phyloP scores from a whole-genome alignment of 2,797 vertebrate species.

The Somateria mollissima region DNA sequence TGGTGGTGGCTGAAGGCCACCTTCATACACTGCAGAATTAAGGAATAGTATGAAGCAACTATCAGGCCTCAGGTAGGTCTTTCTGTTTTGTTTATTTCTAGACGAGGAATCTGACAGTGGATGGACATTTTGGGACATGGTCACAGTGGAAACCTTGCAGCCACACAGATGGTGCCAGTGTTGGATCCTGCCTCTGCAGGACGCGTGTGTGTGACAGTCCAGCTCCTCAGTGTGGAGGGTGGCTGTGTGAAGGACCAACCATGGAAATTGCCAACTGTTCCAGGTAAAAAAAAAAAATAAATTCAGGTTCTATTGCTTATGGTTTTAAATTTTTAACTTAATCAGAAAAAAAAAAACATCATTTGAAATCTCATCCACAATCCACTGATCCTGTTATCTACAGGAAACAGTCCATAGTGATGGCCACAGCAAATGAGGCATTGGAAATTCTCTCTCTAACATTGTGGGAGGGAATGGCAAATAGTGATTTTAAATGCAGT shows the following conservation, averaged over 20 bases:
- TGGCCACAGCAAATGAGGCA: background rate
- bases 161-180: constrained; percentile 83
- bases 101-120: constrained; percentile 93
- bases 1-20: background rate
- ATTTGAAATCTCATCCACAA: background rate
- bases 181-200: constrained; percentile 90
- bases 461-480: background rate
- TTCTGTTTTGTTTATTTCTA: constrained; percentile 66
- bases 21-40: background rate
- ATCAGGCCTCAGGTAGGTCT: background rate
- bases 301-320: background rate
- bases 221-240: constrained; percentile 90
- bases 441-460: background rate
- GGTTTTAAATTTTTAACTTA: background rate
- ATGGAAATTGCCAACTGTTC: constrained; percentile 96
- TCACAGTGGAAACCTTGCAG: constrained; percentile 89
- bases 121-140: constrained; percentile 90
- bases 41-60: background rate
- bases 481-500: background rate
- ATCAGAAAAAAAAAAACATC: background rate
- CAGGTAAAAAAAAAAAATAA: constrained; percentile 79
- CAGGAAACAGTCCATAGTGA: background rate
- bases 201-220: constrained; percentile 90
- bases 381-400: background rate
- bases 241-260: constrained; percentile 87